Evolutionary conservation across 2,797 vertebrate species (phyloP).

Genomic region (Yasuhikotakia modesta): DNA sequence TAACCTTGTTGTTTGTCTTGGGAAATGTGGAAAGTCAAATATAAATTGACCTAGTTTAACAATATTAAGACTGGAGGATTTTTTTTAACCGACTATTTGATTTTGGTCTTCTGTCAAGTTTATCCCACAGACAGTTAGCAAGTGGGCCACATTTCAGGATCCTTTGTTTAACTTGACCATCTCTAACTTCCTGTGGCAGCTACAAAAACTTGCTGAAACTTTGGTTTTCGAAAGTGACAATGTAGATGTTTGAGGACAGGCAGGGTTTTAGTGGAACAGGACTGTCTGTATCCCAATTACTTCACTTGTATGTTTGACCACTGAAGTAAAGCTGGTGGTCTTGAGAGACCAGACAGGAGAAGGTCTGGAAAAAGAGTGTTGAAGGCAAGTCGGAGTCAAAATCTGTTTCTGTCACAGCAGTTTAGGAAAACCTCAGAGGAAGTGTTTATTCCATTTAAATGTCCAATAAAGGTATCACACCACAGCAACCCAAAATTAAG

Average conservation of each 20-base stretch:
- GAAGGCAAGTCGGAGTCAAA: conserved; percentile 30
- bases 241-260: conserved; percentile 34
- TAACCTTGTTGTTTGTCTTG: too few species aligned
- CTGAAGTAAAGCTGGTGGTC: conserved; percentile 27
- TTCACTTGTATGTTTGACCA: conserved; percentile 29
- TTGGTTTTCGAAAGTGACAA: conserved; percentile 31
- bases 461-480: conserved; percentile 17
- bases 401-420: conserved; percentile 47
- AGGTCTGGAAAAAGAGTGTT: conserved; percentile 24
- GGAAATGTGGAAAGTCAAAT: too few species aligned
- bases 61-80: too few species aligned
- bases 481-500: conserved; percentile 30
- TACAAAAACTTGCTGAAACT: conserved; percentile 24
- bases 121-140: background rate
- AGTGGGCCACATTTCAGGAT: background rate
- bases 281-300: conserved; percentile 23
- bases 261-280: conserved; percentile 49
- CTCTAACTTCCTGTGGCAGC: conserved; percentile 3
- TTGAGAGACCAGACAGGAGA: conserved; percentile 30
- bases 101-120: background rate
- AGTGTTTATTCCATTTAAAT: conserved; percentile 46
- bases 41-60: too few species aligned
- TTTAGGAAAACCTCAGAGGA: conserved; percentile 31
- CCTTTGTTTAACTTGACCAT: background rate
- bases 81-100: too few species aligned